Evolutionary conservation across 1,140 invertebrate genomes (phyloP).

Genomic region (Muscidifurax raptorellus): DNA sequence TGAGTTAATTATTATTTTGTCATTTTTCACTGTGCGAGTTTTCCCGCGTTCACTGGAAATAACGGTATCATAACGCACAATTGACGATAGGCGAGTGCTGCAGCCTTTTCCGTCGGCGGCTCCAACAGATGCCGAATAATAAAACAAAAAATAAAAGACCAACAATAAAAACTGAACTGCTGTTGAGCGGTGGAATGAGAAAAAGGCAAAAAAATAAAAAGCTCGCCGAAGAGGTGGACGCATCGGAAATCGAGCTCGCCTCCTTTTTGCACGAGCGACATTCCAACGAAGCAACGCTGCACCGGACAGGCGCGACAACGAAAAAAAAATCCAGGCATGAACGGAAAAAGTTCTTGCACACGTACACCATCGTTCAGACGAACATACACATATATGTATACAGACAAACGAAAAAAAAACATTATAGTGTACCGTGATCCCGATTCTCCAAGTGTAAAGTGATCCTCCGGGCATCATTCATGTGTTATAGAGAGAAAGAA

Average conservation of each 20-base stretch:
- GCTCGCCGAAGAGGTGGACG: background rate
- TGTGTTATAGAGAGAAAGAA: conserved; percentile 36
- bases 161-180: conserved; percentile 21
- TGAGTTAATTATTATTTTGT: background rate
- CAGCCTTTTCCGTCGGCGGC: background rate
- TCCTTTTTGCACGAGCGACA: conserved; percentile 29
- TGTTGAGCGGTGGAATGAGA: conserved; percentile 1
- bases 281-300: conserved; percentile 15
- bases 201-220: background rate
- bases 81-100: background rate
- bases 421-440: conserved; percentile 36
- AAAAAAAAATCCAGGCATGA: background rate
- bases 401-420: conserved; percentile 32
- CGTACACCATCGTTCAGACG: background rate
- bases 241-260: conserved; percentile 24
- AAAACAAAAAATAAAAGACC: background rate
- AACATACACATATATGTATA: conserved; percentile 14
- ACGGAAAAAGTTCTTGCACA: background rate
- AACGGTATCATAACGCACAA: background rate
- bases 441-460: conserved; percentile 51
- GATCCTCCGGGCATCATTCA: conserved; percentile 30
- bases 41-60: background rate
- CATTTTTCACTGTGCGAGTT: background rate
- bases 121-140: background rate
- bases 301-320: background rate